Percentiles rank a stretch among this genome's conserved stretches.
Conservation (phyloP, 2,113 vertebrate species). For the Pandion haliaetus region DNA sequence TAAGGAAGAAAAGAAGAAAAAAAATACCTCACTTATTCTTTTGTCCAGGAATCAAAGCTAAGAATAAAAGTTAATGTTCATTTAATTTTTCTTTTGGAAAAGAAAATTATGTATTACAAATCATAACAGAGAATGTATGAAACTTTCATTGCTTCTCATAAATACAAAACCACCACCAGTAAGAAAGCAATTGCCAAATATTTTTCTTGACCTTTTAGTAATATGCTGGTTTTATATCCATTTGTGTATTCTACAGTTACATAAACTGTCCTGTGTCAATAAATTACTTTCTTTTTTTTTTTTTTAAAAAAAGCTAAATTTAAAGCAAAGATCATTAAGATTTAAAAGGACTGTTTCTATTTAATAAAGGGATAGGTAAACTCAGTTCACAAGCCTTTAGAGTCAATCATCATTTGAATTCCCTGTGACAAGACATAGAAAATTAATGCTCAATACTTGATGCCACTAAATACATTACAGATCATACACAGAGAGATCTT, state of each 20-base stretch:
- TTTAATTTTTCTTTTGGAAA: not conserved
- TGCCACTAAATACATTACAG: not conserved
- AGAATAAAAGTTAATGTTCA: not conserved
- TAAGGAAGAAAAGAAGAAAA: not conserved
- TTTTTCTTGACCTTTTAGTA: not conserved
- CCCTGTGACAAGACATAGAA: not conserved
- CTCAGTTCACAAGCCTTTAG: not conserved
- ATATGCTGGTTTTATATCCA: not conserved
- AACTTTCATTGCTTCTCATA: not conserved
- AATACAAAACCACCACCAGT: not conserved
- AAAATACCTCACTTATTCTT: not conserved
- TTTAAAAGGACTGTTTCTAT: not conserved
- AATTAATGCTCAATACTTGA: not conserved
- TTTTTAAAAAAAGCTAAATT: not conserved
- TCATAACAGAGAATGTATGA: not conserved
- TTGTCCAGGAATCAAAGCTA: not conserved
- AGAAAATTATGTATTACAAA: not conserved
- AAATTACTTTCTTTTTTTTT: not conserved
- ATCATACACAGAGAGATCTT: not conserved
- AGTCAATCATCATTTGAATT: not conserved
- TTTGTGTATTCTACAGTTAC: not conserved
- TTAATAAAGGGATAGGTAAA: not conserved
- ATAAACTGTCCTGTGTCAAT: not conserved
- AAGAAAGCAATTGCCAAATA: not conserved
- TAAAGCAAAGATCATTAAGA: not conserved